A percentile compares a stretch with the other conserved stretches of the same genome.
These are phyloP conservation scores for Caenorhabditis wallacei DNA, from an alignment of 2,888 invertebrate species.

Conservation along the genomic window DNA sequence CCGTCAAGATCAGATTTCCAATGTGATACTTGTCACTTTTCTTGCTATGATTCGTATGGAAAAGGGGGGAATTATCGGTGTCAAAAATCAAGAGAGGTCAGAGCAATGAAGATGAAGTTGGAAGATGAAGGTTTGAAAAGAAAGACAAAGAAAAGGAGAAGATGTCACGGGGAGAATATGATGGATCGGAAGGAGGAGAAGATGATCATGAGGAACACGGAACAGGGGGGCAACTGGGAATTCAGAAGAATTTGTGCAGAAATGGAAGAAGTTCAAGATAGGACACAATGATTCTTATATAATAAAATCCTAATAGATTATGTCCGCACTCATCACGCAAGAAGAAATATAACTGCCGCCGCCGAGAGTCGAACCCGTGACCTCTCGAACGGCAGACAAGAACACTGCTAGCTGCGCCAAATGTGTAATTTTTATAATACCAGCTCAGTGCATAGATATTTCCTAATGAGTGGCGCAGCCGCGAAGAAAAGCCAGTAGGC, in stretches of 20 bases:
- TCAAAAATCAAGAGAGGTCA: constrained; percentile 37
- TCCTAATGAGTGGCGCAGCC: no score
- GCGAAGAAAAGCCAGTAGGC: no score
- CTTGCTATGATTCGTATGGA: background rate
- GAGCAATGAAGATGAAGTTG: constrained; percentile 28
- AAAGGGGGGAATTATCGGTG: constrained; percentile 20
- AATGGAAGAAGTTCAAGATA: background rate
- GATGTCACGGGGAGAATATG: constrained; percentile 23
- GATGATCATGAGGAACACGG: constrained; percentile 11
- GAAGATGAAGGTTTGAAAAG: constrained; percentile 27
- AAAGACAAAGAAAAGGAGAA: background rate
- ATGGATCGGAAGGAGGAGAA: constrained; percentile 12
- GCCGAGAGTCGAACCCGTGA: no score
- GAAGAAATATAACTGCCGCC: no score
- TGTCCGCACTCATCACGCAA: no score
- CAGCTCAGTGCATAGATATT: no score
- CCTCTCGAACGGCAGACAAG: no score
- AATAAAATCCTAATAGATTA: no score
- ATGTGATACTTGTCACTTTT: background rate
- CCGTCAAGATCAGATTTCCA: constrained; percentile 40
- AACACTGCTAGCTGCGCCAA: no score
- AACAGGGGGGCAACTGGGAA: constrained; percentile 22
- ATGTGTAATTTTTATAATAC: no score
- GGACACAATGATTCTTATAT: background rate
- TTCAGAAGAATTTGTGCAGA: background rate